A percentile compares a stretch with the other conserved stretches of the same genome.
Conservation (phyloP, 1,140 invertebrate genomes). For the Scaptodrosophila lebanonensis region DNA sequence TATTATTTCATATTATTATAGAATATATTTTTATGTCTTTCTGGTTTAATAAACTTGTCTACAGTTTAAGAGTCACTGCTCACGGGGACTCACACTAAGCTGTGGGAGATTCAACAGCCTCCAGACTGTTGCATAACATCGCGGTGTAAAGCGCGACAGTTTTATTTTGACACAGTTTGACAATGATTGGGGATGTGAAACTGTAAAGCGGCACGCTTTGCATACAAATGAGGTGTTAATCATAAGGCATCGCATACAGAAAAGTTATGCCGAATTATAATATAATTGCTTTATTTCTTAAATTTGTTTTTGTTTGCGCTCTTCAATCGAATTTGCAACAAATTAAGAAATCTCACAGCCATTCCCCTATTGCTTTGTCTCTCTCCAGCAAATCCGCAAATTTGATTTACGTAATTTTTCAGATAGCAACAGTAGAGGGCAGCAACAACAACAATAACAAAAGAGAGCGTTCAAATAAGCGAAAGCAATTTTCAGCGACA, state of each 20-base stretch:
- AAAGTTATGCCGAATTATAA: constrained; percentile 56
- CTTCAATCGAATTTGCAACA: constrained; percentile 27
- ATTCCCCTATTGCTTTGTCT: too few relatives aligned
- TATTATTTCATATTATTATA: too few relatives aligned
- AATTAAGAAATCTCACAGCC: constrained; percentile 14
- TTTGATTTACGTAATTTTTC: constrained; percentile 48
- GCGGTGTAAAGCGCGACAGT: too few relatives aligned
- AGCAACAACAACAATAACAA: too few relatives aligned
- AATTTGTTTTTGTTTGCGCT: constrained; percentile 7
- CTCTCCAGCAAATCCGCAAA: constrained; percentile 59
- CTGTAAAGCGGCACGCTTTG: neutral
- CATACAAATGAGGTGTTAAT: constrained; percentile 23
- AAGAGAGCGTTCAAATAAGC: neutral
- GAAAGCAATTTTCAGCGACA: constrained; percentile 18
- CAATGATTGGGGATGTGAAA: constrained; percentile 10
- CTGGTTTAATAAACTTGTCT: too few relatives aligned
- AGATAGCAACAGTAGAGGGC: too few relatives aligned
- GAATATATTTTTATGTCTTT: too few relatives aligned
- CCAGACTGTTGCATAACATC: too few relatives aligned
- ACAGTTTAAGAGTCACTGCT: too few relatives aligned
- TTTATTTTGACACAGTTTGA: constrained; percentile 12
- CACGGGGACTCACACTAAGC: too few relatives aligned
- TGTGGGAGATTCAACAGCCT: too few relatives aligned
- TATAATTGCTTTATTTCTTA: constrained; percentile 11
- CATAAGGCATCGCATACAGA: constrained; percentile 23